phyloP scores from a whole-genome alignment of 2,113 vertebrate species.

The Ageneiosus marmoratus region DNA sequence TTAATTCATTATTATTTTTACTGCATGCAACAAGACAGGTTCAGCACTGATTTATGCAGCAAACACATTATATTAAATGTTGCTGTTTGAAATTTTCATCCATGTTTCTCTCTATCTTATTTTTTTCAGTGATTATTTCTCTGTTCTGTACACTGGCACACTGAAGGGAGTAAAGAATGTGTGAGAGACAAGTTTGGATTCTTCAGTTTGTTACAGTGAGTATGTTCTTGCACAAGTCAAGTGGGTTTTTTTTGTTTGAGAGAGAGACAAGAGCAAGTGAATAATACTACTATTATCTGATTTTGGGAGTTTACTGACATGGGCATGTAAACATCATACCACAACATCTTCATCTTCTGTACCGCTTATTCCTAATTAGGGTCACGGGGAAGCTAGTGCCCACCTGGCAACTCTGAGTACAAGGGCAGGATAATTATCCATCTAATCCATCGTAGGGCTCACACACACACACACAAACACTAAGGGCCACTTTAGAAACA shows the following conservation, averaged over 20 bases:
- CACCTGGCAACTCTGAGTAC: too few relatives aligned
- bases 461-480: too few relatives aligned
- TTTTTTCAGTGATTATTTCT: background rate
- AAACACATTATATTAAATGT: background rate
- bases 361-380: too few relatives aligned
- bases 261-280: too few relatives aligned
- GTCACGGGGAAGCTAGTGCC: too few relatives aligned
- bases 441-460: too few relatives aligned
- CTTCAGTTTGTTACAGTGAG: background rate
- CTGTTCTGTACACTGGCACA: background rate
- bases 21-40: background rate
- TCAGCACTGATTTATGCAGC: slow-evolving; percentile 2
- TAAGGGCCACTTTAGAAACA: too few relatives aligned
- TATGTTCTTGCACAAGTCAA: background rate
- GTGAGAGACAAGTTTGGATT: background rate
- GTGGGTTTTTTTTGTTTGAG: too few relatives aligned
- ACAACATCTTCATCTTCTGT: too few relatives aligned
- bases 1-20: slow-evolving; percentile 29
- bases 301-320: background rate
- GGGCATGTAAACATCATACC: background rate
- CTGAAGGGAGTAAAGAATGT: background rate
- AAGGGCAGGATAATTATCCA: too few relatives aligned
- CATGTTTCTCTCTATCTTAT: too few relatives aligned
- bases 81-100: background rate
- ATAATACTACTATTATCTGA: background rate